Percentiles rank a stretch among this genome's conserved stretches.
phyloP scores from a whole-genome alignment of 2,888 invertebrate species.

The Drosophila sordidapex region DNA sequence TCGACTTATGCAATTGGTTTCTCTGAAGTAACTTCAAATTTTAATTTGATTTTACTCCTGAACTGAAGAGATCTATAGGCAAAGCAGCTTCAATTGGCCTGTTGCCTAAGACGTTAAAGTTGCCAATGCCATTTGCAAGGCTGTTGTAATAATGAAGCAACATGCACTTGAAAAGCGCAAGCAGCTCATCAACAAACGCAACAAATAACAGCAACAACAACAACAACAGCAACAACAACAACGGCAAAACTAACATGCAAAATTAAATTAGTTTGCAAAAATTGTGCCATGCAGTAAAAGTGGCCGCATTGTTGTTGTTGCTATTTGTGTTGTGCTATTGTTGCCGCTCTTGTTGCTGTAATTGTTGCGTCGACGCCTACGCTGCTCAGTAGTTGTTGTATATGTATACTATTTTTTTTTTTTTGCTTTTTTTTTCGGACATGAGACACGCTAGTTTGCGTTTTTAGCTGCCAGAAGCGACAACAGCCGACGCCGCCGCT shows the following conservation, averaged over 20 bases:
- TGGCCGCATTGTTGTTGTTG: conserved; percentile 35
- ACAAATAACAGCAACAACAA: conserved; percentile 15
- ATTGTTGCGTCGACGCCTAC: conserved; percentile 73
- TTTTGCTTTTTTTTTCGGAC: conserved; percentile 54
- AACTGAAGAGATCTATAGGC: neutral
- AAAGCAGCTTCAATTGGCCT: neutral
- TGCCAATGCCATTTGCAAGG: conserved; percentile 9
- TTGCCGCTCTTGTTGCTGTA: conserved; percentile 50
- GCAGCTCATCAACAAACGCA: conserved; percentile 29
- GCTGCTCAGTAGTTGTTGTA: conserved; percentile 29
- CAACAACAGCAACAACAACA: conserved; percentile 18
- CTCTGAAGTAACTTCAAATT: neutral
- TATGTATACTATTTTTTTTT: neutral
- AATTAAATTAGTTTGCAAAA: conserved; percentile 60
- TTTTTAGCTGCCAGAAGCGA: conserved; percentile 60
- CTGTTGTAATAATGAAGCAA: conserved; percentile 1
- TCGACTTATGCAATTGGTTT: neutral
- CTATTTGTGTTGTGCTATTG: conserved; percentile 6
- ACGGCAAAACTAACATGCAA: conserved; percentile 44
- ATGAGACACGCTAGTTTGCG: conserved; percentile 76
- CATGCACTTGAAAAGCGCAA: conserved; percentile 16
- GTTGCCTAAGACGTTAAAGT: conserved; percentile 10
- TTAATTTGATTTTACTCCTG: neutral
- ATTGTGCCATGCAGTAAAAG: conserved; percentile 65
- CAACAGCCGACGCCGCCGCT: conserved; percentile 26